phyloP scores from a whole-genome alignment of 2,888 invertebrate species.

The Rotaria magnacalcarata region DNA sequence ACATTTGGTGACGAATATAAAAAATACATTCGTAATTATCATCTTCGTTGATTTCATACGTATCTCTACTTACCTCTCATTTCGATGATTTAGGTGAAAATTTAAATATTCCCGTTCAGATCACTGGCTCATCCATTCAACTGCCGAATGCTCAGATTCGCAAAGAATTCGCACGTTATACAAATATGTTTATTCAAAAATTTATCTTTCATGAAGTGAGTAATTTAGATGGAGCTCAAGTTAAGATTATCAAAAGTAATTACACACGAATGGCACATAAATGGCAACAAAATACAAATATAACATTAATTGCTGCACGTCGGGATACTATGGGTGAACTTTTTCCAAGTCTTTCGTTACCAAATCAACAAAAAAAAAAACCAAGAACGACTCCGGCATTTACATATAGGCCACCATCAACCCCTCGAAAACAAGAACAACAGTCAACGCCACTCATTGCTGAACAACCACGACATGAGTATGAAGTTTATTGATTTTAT shows the following conservation, averaged over 20 bases:
- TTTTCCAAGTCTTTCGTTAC: background rate
- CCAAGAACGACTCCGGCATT: background rate
- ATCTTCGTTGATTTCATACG: too few relatives aligned
- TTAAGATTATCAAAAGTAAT: background rate
- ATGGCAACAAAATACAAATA: background rate
- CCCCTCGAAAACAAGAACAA: background rate
- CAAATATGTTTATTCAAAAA: background rate
- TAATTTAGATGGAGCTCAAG: background rate
- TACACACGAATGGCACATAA: background rate
- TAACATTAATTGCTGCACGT: background rate
- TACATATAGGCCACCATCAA: background rate
- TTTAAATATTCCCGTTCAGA: background rate
- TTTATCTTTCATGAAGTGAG: background rate
- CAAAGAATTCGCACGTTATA: background rate
- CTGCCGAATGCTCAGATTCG: background rate
- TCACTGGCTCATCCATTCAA: background rate
- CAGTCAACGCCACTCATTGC: background rate
- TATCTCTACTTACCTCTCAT: background rate
- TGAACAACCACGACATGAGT: background rate
- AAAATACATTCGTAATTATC: background rate
- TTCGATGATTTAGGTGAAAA: background rate
- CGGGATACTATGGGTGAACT: background rate
- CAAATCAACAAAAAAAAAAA: background rate
- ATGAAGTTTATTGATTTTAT: background rate
- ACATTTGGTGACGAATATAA: background rate